Evolutionary conservation across 2,888 invertebrate species (phyloP), one percentile per base, ranked within the genome.

Genomic region (Meandrusa payeni): DNA sequence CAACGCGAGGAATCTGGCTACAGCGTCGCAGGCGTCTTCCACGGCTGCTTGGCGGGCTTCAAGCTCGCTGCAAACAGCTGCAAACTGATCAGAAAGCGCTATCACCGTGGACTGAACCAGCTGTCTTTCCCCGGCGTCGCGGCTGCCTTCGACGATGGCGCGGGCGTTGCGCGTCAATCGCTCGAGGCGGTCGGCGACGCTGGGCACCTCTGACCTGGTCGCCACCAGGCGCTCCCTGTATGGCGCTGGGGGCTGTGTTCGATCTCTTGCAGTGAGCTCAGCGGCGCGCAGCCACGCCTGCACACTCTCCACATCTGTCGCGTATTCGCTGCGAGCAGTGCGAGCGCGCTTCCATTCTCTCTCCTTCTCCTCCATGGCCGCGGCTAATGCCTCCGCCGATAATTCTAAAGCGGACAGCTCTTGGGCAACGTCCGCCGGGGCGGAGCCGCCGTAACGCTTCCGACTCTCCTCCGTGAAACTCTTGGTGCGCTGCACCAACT

Each of bases 321-420:
- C 78, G 76, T 96, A 97, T 56, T 97, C 96, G 36, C 92, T 90
- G 43, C 96, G 91, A 44, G 94, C 90, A 7, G 95, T 94, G 61
- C 93, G 91, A 12, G 96, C 97, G 51, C 95, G 92, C 74, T 95
- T 95, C 82, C 94, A 94, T 74, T 96, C 95, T 70, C 94, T 91
- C 65, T 94, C 93, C 76, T 95, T 95, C 66, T 95, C 95, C 67
- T 96, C 96, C 94, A 97, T 94, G 34, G 91, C 91, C 60, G 92
- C 93, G 38, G 91, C 90, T 41, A 95, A 89, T 50, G 93, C 91
- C 77, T 97, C 97, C 33, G 94, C 91, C 41, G 94, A 89, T 55
- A 97, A 81, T 79, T 97, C 97, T 64, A 97, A 88, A 50, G 93
- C 91, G 34, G 95, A 95, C 55, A 96, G 86, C 82, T 95, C 92